phyloP scores from a whole-genome alignment of 2,113 vertebrate species.

The Suricata suricatta region DNA sequence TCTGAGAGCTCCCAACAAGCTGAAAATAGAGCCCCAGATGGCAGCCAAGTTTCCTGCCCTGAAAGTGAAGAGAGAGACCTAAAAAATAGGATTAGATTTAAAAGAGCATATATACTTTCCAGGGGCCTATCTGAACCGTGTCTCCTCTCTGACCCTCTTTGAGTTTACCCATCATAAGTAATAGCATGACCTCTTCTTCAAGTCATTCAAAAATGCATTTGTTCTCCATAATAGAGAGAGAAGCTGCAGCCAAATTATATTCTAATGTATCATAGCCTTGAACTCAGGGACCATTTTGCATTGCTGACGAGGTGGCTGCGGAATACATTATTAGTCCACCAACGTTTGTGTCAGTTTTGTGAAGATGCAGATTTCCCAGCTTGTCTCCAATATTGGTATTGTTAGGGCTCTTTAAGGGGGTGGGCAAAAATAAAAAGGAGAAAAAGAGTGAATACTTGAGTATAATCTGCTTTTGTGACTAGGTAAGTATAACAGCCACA shows the following conservation, averaged over 20 bases:
- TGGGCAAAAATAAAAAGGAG: background rate
- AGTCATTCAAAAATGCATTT: constrained; percentile 79
- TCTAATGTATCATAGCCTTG: constrained; percentile 77
- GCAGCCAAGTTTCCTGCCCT: constrained; percentile 47
- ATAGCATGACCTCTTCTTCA: constrained; percentile 60
- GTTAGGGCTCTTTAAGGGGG: background rate
- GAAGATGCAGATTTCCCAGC: constrained; percentile 42
- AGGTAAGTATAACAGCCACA: background rate
- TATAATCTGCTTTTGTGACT: background rate
- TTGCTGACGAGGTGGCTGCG: constrained; percentile 69
- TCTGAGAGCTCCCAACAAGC: constrained; percentile 40
- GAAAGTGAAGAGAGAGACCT: constrained; percentile 62
- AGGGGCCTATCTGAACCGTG: constrained; percentile 51
- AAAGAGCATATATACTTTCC: constrained; percentile 53
- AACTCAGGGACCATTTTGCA: constrained; percentile 71
- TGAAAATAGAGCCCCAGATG: constrained; percentile 9
- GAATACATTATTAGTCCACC: constrained; percentile 67
- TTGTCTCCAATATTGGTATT: background rate
- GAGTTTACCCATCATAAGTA: constrained; percentile 69
- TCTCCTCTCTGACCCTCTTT: constrained; percentile 57
- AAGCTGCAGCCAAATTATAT: constrained; percentile 77
- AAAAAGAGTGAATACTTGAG: background rate
- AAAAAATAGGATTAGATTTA: constrained; percentile 58
- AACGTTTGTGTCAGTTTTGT: constrained; percentile 54
- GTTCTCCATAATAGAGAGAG: constrained; percentile 75